Evolutionary conservation across 2,888 invertebrate species (phyloP).

Genomic region (Calliscelio sp.): DNA sequence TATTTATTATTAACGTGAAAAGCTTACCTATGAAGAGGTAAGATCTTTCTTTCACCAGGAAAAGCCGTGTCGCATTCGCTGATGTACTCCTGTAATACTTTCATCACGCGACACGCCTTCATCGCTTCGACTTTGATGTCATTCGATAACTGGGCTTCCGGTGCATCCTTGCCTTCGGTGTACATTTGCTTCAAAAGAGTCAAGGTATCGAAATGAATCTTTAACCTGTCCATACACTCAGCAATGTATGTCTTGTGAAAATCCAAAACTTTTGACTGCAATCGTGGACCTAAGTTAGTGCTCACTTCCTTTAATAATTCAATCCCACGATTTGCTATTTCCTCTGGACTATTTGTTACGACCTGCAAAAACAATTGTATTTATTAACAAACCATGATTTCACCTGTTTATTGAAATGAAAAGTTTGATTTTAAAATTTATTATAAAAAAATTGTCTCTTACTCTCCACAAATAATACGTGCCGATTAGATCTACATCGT

Average conservation of each 20-base stretch:
- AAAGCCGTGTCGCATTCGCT: slow-evolving; percentile 97
- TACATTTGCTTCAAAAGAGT: slow-evolving; percentile 87
- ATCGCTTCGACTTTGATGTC: slow-evolving; percentile 90
- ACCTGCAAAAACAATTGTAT: too few relatives aligned
- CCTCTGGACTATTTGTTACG: too few relatives aligned
- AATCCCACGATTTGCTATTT: too few relatives aligned
- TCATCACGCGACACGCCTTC: slow-evolving; percentile 96
- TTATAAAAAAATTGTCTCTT: too few relatives aligned
- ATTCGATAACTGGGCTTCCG: slow-evolving; percentile 85
- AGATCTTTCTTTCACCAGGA: slow-evolving; percentile 94
- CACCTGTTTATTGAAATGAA: too few relatives aligned
- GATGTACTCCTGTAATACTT: slow-evolving; percentile 97
- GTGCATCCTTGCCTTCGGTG: slow-evolving; percentile 84
- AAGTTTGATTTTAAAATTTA: too few relatives aligned
- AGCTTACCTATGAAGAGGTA: slow-evolving; percentile 92
- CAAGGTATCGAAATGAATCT: slow-evolving; percentile 94
- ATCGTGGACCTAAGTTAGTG: slow-evolving; percentile 94
- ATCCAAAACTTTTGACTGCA: slow-evolving; percentile 91
- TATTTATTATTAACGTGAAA: too few relatives aligned
- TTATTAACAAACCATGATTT: too few relatives aligned
- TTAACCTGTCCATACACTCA: slow-evolving; percentile 96
- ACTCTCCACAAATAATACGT: too few relatives aligned
- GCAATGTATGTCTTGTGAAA: slow-evolving; percentile 97
- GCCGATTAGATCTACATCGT: too few relatives aligned
- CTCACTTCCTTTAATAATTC: too few relatives aligned